These are phyloP conservation scores for Megastigmus dorsalis DNA, from an alignment of 2,888 invertebrate genomes.

Conservation along the genomic window DNA sequence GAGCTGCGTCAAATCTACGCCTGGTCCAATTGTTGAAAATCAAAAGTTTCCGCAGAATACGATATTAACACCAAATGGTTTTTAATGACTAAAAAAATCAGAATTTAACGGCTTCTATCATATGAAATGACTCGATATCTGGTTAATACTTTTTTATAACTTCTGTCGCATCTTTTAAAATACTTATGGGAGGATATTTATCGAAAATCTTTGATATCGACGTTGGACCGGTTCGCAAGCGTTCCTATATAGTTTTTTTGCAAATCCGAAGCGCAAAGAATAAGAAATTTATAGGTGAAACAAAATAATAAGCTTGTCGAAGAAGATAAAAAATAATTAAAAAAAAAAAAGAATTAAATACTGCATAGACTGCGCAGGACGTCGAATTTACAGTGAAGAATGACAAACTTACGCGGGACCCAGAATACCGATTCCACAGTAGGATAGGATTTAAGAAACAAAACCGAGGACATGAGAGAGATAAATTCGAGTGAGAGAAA, in stretches of 20 bases:
- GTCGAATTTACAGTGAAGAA: constrained; percentile 49
- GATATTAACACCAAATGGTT: too few relatives aligned
- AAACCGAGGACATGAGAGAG: neutral
- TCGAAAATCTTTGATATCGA: constrained; percentile 42
- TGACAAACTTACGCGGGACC: constrained; percentile 63
- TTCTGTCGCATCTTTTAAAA: too few relatives aligned
- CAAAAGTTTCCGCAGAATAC: constrained; percentile 26
- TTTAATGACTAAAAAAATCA: too few relatives aligned
- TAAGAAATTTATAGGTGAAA: constrained; percentile 28
- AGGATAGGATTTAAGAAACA: constrained; percentile 42
- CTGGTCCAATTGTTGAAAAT: constrained; percentile 32
- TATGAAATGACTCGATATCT: too few relatives aligned
- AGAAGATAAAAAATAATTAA: constrained; percentile 18
- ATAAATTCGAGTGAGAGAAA: constrained; percentile 18
- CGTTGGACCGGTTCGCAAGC: constrained; percentile 35
- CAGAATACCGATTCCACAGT: constrained; percentile 62
- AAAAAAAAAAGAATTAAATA: constrained; percentile 20
- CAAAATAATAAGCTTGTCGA: constrained; percentile 33
- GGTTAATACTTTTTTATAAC: too few relatives aligned
- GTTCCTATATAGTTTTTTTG: constrained; percentile 42
- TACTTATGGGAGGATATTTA: too few relatives aligned
- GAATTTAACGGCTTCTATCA: too few relatives aligned
- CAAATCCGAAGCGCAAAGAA: constrained; percentile 27
- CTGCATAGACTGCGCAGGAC: constrained; percentile 61
- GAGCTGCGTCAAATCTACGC: constrained; percentile 25